Evolutionary conservation across 2,113 vertebrate genomes (phyloP).

Genomic region (Heloderma charlesbogerti): DNA sequence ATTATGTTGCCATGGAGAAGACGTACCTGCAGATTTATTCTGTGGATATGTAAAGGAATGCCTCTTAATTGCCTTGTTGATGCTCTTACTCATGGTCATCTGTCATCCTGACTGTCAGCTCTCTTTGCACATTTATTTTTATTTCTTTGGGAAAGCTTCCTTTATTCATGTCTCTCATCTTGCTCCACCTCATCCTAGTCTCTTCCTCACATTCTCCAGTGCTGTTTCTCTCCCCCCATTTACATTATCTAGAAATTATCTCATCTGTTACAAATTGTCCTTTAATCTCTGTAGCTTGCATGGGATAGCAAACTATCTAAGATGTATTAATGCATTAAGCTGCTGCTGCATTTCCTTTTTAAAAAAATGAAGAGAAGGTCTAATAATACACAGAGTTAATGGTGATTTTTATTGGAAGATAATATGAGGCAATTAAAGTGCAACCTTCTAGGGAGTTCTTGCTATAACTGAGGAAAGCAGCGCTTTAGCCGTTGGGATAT

Average conservation of each 20-base stretch:
- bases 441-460: conserved; percentile 3
- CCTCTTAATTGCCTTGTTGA: conserved; percentile 27
- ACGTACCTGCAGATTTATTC: conserved; percentile 48
- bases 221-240: neutral
- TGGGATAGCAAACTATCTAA: neutral
- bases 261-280: conserved; percentile 2
- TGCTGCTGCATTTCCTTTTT: neutral
- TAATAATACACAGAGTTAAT: neutral
- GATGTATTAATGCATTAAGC: conserved; percentile 21
- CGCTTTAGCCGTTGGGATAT: conserved; percentile 9
- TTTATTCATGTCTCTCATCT: conserved; percentile 38
- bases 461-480: neutral
- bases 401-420: conserved; percentile 24
- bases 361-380: neutral
- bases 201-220: conserved; percentile 47
- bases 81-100: conserved; percentile 41
- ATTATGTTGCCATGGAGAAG: conserved; percentile 70
- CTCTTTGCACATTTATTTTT: neutral
- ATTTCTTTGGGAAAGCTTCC: conserved; percentile 25
- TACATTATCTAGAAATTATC: conserved; percentile 30
- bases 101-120: conserved; percentile 46
- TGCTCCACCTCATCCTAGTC: conserved; percentile 13
- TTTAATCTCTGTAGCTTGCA: conserved; percentile 31
- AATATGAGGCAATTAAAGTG: conserved; percentile 17
- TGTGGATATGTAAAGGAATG: conserved; percentile 48